A percentile compares a stretch with the other conserved stretches of the same genome.
Conservation (phyloP, 2,113 vertebrate genomes). For the Agapornis roseicollis region DNA sequence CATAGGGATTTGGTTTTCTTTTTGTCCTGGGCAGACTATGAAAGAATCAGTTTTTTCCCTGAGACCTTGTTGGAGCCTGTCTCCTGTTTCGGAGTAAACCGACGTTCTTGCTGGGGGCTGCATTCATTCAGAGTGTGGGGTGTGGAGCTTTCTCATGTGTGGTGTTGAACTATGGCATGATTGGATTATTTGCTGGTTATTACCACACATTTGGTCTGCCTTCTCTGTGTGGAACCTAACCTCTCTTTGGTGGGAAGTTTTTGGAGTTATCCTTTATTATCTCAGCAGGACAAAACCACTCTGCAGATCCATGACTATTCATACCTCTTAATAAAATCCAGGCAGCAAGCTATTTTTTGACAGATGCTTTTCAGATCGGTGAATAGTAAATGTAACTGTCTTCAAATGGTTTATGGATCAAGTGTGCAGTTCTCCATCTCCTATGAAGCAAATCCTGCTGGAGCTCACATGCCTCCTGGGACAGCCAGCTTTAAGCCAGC, state of each 20-base stretch:
- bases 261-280: not conserved
- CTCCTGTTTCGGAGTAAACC: not conserved
- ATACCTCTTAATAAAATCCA: not conserved
- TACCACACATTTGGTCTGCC: not conserved
- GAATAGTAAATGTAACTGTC: not conserved
- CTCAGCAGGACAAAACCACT: not conserved
- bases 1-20: not conserved
- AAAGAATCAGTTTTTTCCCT: not conserved
- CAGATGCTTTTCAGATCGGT: not conserved
- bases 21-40: not conserved
- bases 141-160: rapidly evolving
- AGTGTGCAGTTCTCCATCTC: not conserved
- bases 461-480: not conserved
- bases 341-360: not conserved
- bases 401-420: not conserved
- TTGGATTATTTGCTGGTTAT: not conserved
- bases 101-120: not conserved
- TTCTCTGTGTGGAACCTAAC: not conserved
- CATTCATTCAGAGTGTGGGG: not conserved
- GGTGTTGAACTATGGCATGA: not conserved
- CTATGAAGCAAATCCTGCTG: not conserved
- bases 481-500: not conserved
- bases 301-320: not conserved
- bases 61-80: not conserved
- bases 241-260: not conserved